Percentiles rank a stretch among this genome's conserved stretches.
Conservation (phyloP, 2,113 vertebrate genomes). For the Erpornis zantholeuca region DNA sequence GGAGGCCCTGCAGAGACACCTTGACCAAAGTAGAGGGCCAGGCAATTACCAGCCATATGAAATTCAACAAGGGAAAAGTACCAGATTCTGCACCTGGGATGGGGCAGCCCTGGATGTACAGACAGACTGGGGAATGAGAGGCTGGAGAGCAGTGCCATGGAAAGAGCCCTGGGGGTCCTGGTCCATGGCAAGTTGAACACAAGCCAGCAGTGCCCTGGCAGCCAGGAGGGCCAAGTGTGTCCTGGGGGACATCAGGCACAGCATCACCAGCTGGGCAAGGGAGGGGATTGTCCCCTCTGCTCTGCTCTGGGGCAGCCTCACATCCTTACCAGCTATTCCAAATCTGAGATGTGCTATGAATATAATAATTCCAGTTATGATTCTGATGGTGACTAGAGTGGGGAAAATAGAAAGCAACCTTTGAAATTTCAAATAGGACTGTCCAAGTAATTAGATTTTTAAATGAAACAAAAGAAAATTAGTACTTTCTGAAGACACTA, state of each 20-base stretch:
- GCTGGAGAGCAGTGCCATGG: not conserved
- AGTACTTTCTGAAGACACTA: not conserved
- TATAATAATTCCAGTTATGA: accelerated
- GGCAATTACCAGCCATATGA: accelerated
- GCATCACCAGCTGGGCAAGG: accelerated
- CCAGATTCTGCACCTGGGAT: not conserved
- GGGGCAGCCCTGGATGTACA: not conserved
- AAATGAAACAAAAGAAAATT: not conserved
- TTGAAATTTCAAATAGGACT: not conserved
- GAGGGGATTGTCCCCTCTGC: not conserved
- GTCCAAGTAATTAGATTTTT: not conserved
- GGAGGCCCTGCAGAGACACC: not conserved
- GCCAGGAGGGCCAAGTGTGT: not conserved
- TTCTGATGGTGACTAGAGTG: not conserved
- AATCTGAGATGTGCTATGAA: not conserved
- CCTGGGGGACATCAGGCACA: not conserved
- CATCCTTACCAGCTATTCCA: accelerated
- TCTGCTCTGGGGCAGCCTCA: not conserved
- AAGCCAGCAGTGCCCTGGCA: not conserved
- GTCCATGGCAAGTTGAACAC: not conserved
- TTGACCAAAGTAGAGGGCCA: accelerated
- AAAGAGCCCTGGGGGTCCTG: not conserved
- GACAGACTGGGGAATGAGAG: not conserved
- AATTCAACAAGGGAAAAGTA: accelerated
- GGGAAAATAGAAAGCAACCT: not conserved